Evolutionary conservation across 2,888 invertebrate genomes (phyloP), one percentile per base, ranked within the genome.

Genomic region (Allygus modestus): DNA sequence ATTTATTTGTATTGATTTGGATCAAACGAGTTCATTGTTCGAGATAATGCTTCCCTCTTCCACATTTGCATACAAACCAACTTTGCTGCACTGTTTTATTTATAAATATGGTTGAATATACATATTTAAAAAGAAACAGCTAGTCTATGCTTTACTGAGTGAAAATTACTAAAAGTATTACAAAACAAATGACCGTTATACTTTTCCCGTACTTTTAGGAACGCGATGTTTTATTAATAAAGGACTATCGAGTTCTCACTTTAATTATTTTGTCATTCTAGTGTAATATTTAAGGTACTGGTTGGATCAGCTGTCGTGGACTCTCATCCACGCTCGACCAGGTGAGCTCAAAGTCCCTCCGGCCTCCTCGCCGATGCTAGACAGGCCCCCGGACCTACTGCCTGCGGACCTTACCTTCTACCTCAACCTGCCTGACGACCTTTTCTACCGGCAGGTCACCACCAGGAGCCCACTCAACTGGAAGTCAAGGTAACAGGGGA

Each of bases 371-470:
- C 26, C 23, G 7, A 23, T 28, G 4, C 20, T 77, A 0, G 17
- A 20, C 28, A 28, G 23, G 1, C 77, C 77, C 2, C 37, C 37
- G 7, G 77, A 51, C 28, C 51, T 77, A 28, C 28, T 77, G 23
- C 46, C 43, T 4, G 9, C 77, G 1, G 77, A 77, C 41, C 28
- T 77, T 0, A 77, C 37, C 17, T 46, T 51, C 51, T 77, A 77
- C 51, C 51, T 77, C 4, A 77, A 77, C 77, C 77, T 77, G 11
- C 77, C 77, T 11, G 77, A 77, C 51, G 77, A 77, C 46, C 46
- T 77, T 26, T 77, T 77, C 28, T 51, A 51, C 26, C 37, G 46
- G 2, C 77, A 43, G 28, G 28, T 51, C 26, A 77, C 77, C 51
- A 77, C 77, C 43, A 46, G 77, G 28, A 51, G 51, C 26, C 77